A percentile compares a stretch with the other conserved stretches of the same genome.
Evolutionary conservation across 2,113 vertebrate genomes (phyloP).

Genomic region (Lasiurus borealis): DNA sequence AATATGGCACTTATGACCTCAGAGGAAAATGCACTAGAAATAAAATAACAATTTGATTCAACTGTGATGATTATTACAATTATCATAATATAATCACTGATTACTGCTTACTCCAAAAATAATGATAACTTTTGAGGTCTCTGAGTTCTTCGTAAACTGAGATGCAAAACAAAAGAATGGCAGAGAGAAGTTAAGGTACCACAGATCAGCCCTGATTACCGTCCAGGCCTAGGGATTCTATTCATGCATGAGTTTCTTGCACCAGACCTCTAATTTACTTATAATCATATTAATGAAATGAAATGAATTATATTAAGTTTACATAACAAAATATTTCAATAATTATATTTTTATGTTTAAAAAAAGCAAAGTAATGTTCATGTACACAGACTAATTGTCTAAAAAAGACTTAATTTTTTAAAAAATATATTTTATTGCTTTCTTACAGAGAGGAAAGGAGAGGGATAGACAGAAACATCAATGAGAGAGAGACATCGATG

Average conservation of each 20-base stretch:
- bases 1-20: neutral
- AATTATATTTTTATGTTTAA: neutral
- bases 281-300: neutral
- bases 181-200: neutral
- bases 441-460: too few species aligned
- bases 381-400: neutral
- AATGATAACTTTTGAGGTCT: conserved; percentile 28
- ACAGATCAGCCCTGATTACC: too few species aligned
- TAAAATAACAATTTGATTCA: conserved; percentile 11
- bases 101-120: conserved; percentile 10
- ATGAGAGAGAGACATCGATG: too few species aligned
- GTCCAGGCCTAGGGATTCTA: too few species aligned
- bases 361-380: neutral
- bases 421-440: too few species aligned
- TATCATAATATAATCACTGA: conserved; percentile 30
- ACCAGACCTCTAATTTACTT: too few species aligned
- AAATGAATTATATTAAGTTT: neutral
- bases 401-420: neutral
- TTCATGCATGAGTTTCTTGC: too few species aligned
- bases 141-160: conserved; percentile 15
- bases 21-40: neutral
- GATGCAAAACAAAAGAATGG: neutral
- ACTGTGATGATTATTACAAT: conserved; percentile 1
- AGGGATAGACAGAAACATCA: too few species aligned
- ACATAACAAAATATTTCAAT: neutral